A percentile compares a stretch with the other conserved stretches of the same genome.
Conservation (phyloP, 2,797 vertebrate species). For the Muscicapa striata region DNA sequence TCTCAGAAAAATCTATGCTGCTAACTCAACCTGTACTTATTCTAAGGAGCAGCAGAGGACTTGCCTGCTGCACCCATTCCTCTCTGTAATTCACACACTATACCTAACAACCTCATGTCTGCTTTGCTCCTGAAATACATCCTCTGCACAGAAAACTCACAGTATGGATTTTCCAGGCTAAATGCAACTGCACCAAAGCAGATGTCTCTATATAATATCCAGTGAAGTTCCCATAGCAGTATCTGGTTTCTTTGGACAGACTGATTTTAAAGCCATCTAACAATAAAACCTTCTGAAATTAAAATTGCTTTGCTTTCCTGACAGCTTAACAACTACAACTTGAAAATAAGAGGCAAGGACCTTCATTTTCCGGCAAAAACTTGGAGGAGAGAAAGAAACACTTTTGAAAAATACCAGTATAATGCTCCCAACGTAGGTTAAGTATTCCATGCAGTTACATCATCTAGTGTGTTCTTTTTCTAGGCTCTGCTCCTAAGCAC, state of each 20-base stretch:
- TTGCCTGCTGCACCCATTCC: background rate
- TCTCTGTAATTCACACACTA: background rate
- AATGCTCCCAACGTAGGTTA: background rate
- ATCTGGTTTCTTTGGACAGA: background rate
- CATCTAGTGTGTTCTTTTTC: background rate
- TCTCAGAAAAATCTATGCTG: background rate
- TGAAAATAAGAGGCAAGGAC: background rate
- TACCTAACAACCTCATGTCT: background rate
- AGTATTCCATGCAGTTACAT: background rate
- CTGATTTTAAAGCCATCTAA: background rate
- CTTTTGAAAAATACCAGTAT: background rate
- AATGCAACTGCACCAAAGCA: background rate
- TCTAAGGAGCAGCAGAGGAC: background rate
- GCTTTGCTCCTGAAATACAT: background rate
- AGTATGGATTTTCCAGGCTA: background rate
- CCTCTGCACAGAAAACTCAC: background rate
- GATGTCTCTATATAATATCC: background rate
- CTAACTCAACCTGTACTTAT: background rate
- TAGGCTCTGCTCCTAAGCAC: background rate
- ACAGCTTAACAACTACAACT: background rate
- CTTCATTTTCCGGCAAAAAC: background rate
- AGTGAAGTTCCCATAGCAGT: background rate
- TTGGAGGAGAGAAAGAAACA: background rate
- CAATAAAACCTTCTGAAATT: background rate
- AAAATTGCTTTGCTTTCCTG: background rate